Evolutionary conservation across 1,140 invertebrate species (phyloP), one percentile per base, ranked within the genome.

Genomic region (Sitobion miscanthi): DNA sequence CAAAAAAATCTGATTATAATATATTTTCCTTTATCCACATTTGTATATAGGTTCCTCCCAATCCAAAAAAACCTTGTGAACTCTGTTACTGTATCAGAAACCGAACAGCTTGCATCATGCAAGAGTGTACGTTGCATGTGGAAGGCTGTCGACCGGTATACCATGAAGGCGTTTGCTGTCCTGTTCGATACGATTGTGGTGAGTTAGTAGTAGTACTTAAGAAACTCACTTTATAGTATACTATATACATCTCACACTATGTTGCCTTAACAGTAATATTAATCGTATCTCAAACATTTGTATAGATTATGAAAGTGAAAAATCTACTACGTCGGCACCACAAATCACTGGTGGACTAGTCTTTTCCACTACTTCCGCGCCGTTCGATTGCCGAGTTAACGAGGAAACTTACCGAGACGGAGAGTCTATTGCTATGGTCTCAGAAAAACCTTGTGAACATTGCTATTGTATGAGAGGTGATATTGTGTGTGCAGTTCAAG

Each of bases 61-160:
- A 98, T 94, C 97, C 97, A 0, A 96, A 97, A 94, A 98, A 98
- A 95, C 98, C 98, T 21, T 99, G 98, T 95, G 98, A 99, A 95
- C 96, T 98, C 54, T 99, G 98, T 95, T 99, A 99, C 95, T 99
- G 98, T 95, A 99, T 99, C 94, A 96, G 97, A 94, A 99, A 99
- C 95, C 97, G 97, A 95, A 98, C 98, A n/a, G 98, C 98, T 90
- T 99, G 98, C 95, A 97, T 99, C 30, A 98, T 98, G 97, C 98
- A 99, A 96, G 97, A 99, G 95, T 99, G 98, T 96, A 98, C 98
- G 49, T 95, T 99, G 17, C 96, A 98, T 93, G 97, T 99, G 21
- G 97, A 98, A 94, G 98, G 98, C 69, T 99, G 98, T 95, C 96
- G 96, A 93, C 98, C 98, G 20, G 97, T 98, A 93, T 98, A 98